These are phyloP conservation scores for Alectura lathami DNA, from an alignment of 2,113 vertebrate species.

Conservation along the genomic window DNA sequence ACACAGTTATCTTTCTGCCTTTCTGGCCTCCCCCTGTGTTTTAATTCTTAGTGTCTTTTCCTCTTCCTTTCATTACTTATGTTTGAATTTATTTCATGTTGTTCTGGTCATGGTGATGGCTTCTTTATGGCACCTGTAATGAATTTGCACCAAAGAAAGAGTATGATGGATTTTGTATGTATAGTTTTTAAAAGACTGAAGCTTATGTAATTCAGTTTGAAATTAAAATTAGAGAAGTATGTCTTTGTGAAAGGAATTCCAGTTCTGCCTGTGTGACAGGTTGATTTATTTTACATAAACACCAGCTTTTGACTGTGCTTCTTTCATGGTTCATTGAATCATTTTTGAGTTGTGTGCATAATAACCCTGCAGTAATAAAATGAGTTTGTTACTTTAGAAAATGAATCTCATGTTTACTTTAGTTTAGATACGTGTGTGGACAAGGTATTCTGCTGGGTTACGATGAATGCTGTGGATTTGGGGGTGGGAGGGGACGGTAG, in stretches of 20 bases:
- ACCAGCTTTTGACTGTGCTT: not conserved
- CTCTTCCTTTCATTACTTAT: not conserved
- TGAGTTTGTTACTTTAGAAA: not conserved
- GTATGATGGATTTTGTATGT: not conserved
- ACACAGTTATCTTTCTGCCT: not conserved
- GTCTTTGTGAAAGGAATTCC: not conserved
- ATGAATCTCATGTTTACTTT: not conserved
- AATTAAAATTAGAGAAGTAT: not conserved
- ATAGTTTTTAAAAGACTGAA: not conserved
- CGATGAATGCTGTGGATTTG: not conserved
- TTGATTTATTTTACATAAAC: not conserved
- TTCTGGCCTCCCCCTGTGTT: not conserved
- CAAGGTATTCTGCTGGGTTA: not conserved
- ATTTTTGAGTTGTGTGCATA: not conserved
- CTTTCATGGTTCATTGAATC: not conserved
- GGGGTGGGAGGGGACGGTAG: not conserved
- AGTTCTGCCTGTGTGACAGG: not conserved
- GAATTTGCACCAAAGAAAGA: not conserved
- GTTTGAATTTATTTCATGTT: not conserved
- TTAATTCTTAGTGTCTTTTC: not conserved
- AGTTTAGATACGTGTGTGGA: not conserved
- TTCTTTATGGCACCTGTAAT: not conserved
- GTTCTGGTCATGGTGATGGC: not conserved
- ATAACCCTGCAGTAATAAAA: not conserved
- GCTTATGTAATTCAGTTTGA: constrained; percentile 4